Evolutionary conservation across 2,888 invertebrate species (phyloP).

Genomic region (Tinea semifulvella): DNA sequence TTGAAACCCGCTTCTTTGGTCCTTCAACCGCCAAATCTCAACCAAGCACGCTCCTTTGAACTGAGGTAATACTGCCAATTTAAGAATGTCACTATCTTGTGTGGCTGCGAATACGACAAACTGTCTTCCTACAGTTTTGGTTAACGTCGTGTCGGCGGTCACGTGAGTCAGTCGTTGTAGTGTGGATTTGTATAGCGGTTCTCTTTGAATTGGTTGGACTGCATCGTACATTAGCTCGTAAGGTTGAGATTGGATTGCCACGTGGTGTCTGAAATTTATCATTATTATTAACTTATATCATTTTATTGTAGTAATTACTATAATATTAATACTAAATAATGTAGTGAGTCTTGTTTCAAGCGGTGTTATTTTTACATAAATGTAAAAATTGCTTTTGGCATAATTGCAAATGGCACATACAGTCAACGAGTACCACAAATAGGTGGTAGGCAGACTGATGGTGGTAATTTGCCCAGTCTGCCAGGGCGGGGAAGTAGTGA

Average conservation of each 20-base stretch:
- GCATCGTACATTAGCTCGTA: conserved; percentile 91
- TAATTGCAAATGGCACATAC: too few relatives aligned
- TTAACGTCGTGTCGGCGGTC: conserved; percentile 81
- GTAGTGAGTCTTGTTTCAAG: too few relatives aligned
- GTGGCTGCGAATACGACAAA: conserved; percentile 86
- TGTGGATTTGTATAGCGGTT: conserved; percentile 75
- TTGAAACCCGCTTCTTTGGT: conserved; percentile 57
- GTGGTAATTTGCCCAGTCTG: too few relatives aligned
- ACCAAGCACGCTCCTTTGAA: conserved; percentile 81
- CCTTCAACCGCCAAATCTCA: conserved; percentile 81
- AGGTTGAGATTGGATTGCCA: conserved; percentile 71
- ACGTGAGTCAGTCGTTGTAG: conserved; percentile 80
- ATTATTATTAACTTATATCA: too few relatives aligned
- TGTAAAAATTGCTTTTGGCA: too few relatives aligned
- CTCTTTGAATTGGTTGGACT: conserved; percentile 75
- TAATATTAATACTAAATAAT: too few relatives aligned
- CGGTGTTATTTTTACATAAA: too few relatives aligned
- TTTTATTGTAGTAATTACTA: too few relatives aligned
- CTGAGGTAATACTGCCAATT: conserved; percentile 78
- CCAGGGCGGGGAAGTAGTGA: too few relatives aligned
- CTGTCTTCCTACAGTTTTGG: conserved; percentile 74
- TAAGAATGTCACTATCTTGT: conserved; percentile 77
- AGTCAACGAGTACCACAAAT: too few relatives aligned
- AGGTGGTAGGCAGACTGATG: too few relatives aligned
- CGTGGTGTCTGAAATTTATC: conserved; percentile 39